phyloP scores from a whole-genome alignment of 2,113 vertebrate species.

The Clarias macrocephalus region DNA sequence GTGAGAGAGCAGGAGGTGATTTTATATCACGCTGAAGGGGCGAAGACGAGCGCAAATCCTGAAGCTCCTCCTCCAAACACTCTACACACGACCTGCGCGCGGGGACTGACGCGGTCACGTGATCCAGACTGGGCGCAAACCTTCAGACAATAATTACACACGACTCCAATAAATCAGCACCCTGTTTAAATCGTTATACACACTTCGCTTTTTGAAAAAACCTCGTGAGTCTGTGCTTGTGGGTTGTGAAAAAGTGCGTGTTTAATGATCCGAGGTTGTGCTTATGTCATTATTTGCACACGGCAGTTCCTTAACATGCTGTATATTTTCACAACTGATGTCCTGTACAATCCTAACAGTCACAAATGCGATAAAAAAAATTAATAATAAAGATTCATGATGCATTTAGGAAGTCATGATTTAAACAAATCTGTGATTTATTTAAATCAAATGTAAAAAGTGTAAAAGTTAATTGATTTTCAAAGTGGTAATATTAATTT shows the following conservation, averaged over 20 bases:
- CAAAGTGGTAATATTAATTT: neutral
- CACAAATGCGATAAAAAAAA: neutral
- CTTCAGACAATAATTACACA: slow-evolving; percentile 31
- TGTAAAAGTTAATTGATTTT: neutral
- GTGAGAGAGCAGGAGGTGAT: accelerated
- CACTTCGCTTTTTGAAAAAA: neutral
- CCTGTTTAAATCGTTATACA: slow-evolving; percentile 23
- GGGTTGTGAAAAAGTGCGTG: neutral
- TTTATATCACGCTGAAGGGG: slow-evolving; percentile 61
- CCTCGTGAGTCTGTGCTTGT: neutral
- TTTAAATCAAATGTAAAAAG: neutral
- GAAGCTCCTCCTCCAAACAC: slow-evolving; percentile 28
- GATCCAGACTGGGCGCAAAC: slow-evolving; percentile 47
- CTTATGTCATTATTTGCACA: slow-evolving; percentile 16
- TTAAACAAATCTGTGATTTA: neutral
- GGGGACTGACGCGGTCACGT: neutral
- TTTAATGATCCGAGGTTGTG: neutral
- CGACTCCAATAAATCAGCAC: neutral
- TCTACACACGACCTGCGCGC: slow-evolving; percentile 43
- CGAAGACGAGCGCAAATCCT: slow-evolving; percentile 67
- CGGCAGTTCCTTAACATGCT: neutral
- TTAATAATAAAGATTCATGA: too few species aligned
- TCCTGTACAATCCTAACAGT: neutral
- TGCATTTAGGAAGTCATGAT: neutral
- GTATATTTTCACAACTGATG: too few species aligned